phyloP scores from a whole-genome alignment of 2,888 invertebrate genomes.

The Callinectes sapidus region DNA sequence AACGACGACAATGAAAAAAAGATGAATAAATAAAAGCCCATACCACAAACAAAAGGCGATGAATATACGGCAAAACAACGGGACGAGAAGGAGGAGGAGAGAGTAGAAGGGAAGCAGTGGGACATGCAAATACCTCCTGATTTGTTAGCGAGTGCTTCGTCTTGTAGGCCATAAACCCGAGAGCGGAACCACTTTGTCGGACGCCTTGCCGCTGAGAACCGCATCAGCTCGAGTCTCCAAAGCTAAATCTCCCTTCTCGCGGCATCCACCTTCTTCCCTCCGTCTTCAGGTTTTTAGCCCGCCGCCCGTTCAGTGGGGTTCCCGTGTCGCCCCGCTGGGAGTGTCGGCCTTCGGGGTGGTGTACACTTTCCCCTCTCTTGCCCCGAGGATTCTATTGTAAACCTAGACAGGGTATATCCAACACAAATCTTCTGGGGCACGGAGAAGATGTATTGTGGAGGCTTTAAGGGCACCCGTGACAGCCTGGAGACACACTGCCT shows the following conservation, averaged over 20 bases:
- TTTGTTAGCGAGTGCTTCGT: conserved; percentile 40
- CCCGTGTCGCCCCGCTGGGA: background rate
- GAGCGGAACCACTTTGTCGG: conserved; percentile 43
- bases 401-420: conserved; percentile 36
- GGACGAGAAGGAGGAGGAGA: background rate
- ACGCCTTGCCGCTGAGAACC: conserved; percentile 38
- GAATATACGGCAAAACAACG: background rate
- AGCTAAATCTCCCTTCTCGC: conserved; percentile 30
- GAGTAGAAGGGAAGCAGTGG: background rate
- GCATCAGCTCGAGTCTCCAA: conserved; percentile 28
- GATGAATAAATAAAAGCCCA: background rate
- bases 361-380: background rate
- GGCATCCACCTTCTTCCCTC: background rate
- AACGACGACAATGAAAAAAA: background rate
- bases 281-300: conserved; percentile 22
- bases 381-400: conserved; percentile 31
- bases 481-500: conserved; percentile 13
- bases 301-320: background rate
- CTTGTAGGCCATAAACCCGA: conserved; percentile 42
- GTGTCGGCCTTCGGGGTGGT: background rate
- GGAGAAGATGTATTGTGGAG: conserved; percentile 35
- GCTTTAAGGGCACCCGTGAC: background rate
- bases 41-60: background rate
- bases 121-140: conserved; percentile 33
- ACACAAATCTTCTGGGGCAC: conserved; percentile 36